A percentile compares a stretch with the other conserved stretches of the same genome.
Evolutionary conservation across 2,113 vertebrate genomes (phyloP).

Genomic region (Mystacornis crossleyi): DNA sequence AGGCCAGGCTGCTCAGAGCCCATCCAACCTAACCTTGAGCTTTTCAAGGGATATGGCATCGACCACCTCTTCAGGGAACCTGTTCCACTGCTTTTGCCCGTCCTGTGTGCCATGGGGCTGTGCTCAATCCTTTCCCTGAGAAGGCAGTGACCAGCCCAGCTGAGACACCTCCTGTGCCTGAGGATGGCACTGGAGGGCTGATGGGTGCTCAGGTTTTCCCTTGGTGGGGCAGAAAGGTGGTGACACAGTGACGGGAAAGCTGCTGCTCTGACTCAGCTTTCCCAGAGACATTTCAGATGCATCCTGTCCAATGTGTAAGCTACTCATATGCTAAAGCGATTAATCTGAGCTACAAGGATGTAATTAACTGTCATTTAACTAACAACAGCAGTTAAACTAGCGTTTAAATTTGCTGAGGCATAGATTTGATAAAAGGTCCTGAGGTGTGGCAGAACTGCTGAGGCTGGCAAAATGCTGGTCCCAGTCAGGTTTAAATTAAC

Average conservation of each 20-base stretch:
- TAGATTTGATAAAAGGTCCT: conserved; percentile 46
- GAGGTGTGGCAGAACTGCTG: conserved; percentile 42
- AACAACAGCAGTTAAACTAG: conserved; percentile 52
- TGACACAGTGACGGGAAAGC: neutral
- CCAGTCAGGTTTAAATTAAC: neutral
- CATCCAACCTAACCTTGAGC: neutral
- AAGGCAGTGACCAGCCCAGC: neutral
- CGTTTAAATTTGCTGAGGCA: conserved; percentile 56
- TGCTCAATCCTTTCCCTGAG: neutral
- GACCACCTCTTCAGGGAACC: neutral
- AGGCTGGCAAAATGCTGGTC: neutral
- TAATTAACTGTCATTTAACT: conserved; percentile 62
- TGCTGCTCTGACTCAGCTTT: conserved; percentile 12
- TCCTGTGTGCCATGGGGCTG: neutral
- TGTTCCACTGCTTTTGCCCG: neutral
- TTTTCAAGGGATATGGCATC: neutral
- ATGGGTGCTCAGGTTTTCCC: neutral
- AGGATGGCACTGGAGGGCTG: neutral
- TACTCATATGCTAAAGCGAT: conserved; percentile 11
- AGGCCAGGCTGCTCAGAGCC: neutral
- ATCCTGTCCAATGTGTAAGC: neutral
- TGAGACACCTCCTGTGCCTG: neutral
- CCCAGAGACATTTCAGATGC: neutral
- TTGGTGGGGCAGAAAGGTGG: neutral
- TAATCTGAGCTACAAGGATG: conserved; percentile 45